Percentiles rank a stretch among this genome's conserved stretches.
phyloP scores from a whole-genome alignment of 2,113 vertebrate species.

The Spea bombifrons region DNA sequence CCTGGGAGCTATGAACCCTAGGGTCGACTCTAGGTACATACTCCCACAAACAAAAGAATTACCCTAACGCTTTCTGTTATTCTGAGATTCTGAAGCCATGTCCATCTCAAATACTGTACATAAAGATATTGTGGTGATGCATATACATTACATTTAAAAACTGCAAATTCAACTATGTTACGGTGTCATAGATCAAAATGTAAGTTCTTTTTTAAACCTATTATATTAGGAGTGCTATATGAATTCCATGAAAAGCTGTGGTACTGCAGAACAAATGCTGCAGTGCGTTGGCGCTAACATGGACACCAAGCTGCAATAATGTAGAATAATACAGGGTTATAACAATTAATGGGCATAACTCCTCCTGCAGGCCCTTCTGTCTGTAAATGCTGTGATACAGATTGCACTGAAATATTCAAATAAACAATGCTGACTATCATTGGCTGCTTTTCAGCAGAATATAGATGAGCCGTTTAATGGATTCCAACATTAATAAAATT shows the following conservation, averaged over 20 bases:
- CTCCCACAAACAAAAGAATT: no score
- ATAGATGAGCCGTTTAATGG: constrained; percentile 36
- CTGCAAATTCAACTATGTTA: no score
- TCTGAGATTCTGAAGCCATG: no score
- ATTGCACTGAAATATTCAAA: constrained; percentile 15
- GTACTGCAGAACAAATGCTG: neutral
- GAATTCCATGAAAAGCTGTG: neutral
- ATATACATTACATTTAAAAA: no score
- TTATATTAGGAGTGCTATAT: neutral
- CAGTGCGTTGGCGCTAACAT: neutral
- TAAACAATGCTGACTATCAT: constrained; percentile 9
- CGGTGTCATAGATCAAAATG: no score
- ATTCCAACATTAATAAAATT: constrained; percentile 36
- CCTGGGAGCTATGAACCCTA: no score
- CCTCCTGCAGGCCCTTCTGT: neutral
- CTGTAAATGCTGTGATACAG: neutral
- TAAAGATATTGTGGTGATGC: no score
- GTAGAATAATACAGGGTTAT: constrained; percentile 4
- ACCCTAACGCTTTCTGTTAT: no score
- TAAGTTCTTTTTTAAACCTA: neutral
- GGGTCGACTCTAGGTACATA: no score
- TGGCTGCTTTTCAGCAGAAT: constrained; percentile 13
- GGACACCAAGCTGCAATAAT: constrained; percentile 2
- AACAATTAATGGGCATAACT: constrained; percentile 9
- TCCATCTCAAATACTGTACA: no score